These are phyloP conservation scores for Gadus chalcogrammus DNA, from an alignment of 2,113 vertebrate species.

Conservation along the genomic window DNA sequence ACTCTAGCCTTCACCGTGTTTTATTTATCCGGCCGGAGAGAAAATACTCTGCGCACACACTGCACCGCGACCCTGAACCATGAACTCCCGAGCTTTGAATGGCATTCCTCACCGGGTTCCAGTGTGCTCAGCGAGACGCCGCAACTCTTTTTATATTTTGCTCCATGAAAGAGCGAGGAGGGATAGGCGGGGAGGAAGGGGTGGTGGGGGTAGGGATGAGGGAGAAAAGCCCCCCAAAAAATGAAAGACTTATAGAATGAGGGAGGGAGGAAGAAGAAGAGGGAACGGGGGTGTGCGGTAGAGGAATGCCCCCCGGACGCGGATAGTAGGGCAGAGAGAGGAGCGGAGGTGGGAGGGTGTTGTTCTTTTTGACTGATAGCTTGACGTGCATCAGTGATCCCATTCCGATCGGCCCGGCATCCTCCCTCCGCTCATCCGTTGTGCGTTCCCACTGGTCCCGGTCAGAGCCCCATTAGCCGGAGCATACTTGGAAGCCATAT, in stretches of 20 bases:
- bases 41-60: not conserved
- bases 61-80: not conserved
- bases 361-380: conserved; percentile 18
- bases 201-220: conserved; percentile 25
- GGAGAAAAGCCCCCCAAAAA: conserved; percentile 7
- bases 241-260: not conserved
- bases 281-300: conserved; percentile 23
- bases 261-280: conserved; percentile 5
- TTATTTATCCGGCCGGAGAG: not conserved
- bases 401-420: conserved; percentile 29
- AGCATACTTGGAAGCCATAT: conserved; percentile 42
- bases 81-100: conserved; percentile 35
- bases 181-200: not conserved
- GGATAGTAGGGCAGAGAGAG: conserved; percentile 18
- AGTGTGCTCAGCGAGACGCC: conserved; percentile 28
- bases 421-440: conserved; percentile 39
- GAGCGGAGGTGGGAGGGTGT: conserved; percentile 2
- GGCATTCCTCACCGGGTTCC: conserved; percentile 32
- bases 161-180: conserved; percentile 15
- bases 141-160: conserved; percentile 12
- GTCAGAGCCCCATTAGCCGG: conserved; percentile 54
- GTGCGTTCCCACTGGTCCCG: conserved; percentile 45
- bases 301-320: conserved; percentile 31
- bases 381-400: conserved; percentile 54
- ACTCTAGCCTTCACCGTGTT: not conserved